phyloP scores from a whole-genome alignment of 2,888 invertebrate species.

The Cheilosia urbana region DNA sequence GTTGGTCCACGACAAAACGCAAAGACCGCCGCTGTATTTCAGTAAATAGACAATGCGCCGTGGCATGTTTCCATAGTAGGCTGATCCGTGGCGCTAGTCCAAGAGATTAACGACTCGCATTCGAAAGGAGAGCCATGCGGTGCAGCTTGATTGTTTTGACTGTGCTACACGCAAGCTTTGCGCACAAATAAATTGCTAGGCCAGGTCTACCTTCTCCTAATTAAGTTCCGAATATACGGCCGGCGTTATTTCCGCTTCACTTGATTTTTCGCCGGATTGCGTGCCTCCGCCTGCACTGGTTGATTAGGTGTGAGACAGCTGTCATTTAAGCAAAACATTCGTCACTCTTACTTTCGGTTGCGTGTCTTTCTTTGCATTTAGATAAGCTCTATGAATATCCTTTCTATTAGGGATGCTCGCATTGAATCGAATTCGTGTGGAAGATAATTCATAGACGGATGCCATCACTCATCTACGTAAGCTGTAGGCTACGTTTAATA shows the following conservation, averaged over 20 bases:
- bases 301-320: slow-evolving; percentile 39
- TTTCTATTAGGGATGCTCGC: slow-evolving; percentile 14
- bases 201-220: slow-evolving; percentile 47
- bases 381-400: neutral
- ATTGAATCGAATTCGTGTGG: slow-evolving; percentile 26
- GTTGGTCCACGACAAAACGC: slow-evolving; percentile 5
- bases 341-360: slow-evolving; percentile 46
- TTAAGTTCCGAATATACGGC: slow-evolving; percentile 47
- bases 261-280: slow-evolving; percentile 38
- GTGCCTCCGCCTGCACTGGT: slow-evolving; percentile 10
- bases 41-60: slow-evolving; percentile 54
- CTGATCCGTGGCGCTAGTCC: slow-evolving; percentile 67
- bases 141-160: slow-evolving; percentile 59
- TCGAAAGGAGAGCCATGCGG: slow-evolving; percentile 52
- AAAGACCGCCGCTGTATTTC: slow-evolving; percentile 28
- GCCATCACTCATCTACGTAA: slow-evolving; percentile 12
- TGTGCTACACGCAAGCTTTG: slow-evolving; percentile 55
- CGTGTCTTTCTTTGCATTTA: slow-evolving; percentile 23
- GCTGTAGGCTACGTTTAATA: slow-evolving; percentile 59
- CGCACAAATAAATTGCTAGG: slow-evolving; percentile 36
- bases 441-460: slow-evolving; percentile 35
- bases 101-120: slow-evolving; percentile 61
- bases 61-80: slow-evolving; percentile 51
- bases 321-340: slow-evolving; percentile 60
- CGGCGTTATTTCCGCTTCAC: slow-evolving; percentile 51